These are phyloP conservation scores for Aphelocoma californica DNA, from an alignment of 2,797 vertebrate genomes.

Conservation along the genomic window DNA sequence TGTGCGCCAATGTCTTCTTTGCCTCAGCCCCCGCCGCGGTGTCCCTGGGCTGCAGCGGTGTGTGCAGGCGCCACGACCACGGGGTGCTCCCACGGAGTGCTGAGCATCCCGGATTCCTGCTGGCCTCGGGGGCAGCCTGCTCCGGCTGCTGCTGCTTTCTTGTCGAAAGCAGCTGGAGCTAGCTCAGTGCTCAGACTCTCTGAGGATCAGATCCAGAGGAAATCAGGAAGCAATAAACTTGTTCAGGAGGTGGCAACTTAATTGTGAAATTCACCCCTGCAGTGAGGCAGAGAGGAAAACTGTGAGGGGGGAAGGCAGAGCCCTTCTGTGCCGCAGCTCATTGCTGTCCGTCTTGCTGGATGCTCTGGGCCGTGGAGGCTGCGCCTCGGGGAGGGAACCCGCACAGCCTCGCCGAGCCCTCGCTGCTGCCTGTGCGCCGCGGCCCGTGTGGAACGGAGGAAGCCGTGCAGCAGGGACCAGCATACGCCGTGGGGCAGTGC, in stretches of 20 bases:
- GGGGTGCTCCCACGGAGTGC: background rate
- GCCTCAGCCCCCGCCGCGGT: background rate
- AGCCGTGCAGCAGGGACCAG: background rate
- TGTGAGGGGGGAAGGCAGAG: background rate
- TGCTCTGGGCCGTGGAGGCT: background rate
- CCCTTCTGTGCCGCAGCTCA: background rate
- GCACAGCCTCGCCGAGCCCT: fast-evolving
- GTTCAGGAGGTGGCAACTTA: background rate
- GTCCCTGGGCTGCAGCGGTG: background rate
- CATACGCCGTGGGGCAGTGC: background rate
- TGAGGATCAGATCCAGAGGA: background rate
- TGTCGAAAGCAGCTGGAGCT: background rate
- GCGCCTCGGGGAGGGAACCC: background rate
- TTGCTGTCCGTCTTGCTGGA: background rate
- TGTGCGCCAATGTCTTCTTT: slow-evolving; percentile 66
- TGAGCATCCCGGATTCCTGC: background rate
- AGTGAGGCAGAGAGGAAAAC: background rate
- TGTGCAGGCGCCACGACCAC: fast-evolving
- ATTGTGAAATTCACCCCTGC: background rate
- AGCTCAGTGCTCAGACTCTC: background rate
- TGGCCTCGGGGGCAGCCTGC: background rate
- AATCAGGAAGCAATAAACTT: background rate
- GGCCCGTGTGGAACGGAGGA: no score
- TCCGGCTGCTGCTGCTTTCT: fast-evolving
- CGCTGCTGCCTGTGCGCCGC: fast-evolving